Evolutionary conservation across 2,888 invertebrate species (phyloP).

Genomic region (Drosophila borborema): DNA sequence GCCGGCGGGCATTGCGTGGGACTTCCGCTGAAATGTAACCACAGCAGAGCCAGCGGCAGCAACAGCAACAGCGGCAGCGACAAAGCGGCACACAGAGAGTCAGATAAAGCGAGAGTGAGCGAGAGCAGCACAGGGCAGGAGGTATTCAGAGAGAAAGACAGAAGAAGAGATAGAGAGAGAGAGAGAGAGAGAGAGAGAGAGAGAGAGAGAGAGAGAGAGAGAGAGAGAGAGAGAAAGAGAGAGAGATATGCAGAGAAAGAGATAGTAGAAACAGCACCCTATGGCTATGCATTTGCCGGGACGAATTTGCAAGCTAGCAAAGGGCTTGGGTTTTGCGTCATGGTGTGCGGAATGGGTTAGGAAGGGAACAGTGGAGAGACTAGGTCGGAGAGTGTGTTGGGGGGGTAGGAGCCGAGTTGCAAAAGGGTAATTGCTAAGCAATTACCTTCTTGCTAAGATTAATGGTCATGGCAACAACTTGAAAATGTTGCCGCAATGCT

Average conservation of each 20-base stretch:
- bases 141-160: too few relatives aligned
- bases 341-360: slow-evolving; percentile 23
- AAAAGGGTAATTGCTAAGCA: slow-evolving; percentile 79
- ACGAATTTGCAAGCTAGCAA: slow-evolving; percentile 65
- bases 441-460: slow-evolving; percentile 81
- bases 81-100: slow-evolving; percentile 49
- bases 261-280: slow-evolving; percentile 17
- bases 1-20: slow-evolving; percentile 78
- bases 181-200: not conserved
- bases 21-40: slow-evolving; percentile 80
- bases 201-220: not conserved
- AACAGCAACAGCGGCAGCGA: slow-evolving; percentile 17
- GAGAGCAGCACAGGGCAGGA: not conserved
- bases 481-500: slow-evolving; percentile 79
- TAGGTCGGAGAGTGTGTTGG: not conserved
- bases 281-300: slow-evolving; percentile 38
- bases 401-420: slow-evolving; percentile 23
- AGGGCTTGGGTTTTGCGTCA: slow-evolving; percentile 23
- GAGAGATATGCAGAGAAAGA: not conserved
- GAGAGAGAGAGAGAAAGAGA: not conserved
- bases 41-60: slow-evolving; percentile 58
- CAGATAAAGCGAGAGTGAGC: slow-evolving; percentile 37
- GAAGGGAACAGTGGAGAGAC: not conserved
- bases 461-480: slow-evolving; percentile 80
- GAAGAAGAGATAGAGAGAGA: not conserved